These are phyloP conservation scores for Sminthopsis crassicaudata DNA, from an alignment of 2,113 vertebrate species.

Conservation along the genomic window DNA sequence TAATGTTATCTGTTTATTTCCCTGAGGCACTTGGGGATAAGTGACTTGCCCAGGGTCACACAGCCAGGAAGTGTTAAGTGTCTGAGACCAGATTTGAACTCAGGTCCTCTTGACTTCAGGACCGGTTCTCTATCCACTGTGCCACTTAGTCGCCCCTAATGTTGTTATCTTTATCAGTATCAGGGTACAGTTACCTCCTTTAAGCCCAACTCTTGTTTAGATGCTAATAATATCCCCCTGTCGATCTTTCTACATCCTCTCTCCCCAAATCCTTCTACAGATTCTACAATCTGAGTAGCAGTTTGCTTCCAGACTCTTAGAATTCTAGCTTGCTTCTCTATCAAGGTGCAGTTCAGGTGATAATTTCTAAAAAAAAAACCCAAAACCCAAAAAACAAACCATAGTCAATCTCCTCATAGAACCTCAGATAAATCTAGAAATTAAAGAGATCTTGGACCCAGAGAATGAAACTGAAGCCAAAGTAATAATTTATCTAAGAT, in stretches of 20 bases:
- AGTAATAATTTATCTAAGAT: background rate
- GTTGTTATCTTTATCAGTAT: background rate
- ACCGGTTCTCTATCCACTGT: no score
- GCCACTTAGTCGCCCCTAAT: background rate
- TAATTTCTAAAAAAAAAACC: background rate
- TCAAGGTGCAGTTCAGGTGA: background rate
- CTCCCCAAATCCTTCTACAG: background rate
- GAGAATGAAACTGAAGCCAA: background rate
- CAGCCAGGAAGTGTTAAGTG: no score
- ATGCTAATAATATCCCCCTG: background rate
- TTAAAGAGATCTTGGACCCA: background rate
- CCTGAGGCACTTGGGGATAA: no score
- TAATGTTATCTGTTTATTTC: background rate
- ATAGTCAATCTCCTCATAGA: background rate
- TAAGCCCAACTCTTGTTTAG: background rate
- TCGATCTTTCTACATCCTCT: background rate
- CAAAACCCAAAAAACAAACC: no score
- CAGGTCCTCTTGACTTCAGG: no score
- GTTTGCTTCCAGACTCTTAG: background rate
- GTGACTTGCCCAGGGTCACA: no score
- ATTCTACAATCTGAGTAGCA: no score
- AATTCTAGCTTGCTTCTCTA: background rate
- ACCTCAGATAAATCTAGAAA: background rate
- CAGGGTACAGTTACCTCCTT: background rate
- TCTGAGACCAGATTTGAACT: no score